phyloP scores from a whole-genome alignment of 1,140 invertebrate genomes.

The Acromyrmex echinatior region DNA sequence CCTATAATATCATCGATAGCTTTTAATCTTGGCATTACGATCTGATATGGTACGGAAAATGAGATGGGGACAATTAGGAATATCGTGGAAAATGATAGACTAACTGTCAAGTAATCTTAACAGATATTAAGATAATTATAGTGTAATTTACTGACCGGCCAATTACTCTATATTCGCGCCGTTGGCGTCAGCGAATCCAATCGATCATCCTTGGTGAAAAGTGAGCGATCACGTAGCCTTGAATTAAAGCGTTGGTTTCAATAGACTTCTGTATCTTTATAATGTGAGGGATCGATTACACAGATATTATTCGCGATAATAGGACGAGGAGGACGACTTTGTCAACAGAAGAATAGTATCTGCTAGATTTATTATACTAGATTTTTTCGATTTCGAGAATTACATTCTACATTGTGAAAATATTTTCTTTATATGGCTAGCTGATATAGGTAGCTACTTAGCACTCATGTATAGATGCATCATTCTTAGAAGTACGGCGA shows the following conservation, averaged over 20 bases:
- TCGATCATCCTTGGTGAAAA: conserved; percentile 58
- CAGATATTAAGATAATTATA: conserved; percentile 41
- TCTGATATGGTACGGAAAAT: neutral
- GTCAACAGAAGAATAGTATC: neutral
- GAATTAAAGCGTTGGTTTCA: conserved; percentile 51
- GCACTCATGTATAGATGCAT: neutral
- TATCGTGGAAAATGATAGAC: neutral
- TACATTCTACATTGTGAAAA: neutral
- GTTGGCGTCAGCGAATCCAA: conserved; percentile 32
- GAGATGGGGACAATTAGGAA: neutral
- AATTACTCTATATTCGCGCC: conserved; percentile 27
- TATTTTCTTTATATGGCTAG: neutral
- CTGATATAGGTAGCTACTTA: neutral
- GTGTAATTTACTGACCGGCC: conserved; percentile 17
- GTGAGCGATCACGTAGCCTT: conserved; percentile 46
- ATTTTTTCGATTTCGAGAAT: neutral
- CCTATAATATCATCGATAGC: neutral
- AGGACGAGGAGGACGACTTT: conserved; percentile 11
- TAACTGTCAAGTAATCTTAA: conserved; percentile 11
- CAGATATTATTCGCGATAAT: neutral
- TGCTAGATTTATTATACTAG: neutral
- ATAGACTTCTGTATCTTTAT: conserved; percentile 35
- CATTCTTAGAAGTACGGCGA: neutral
- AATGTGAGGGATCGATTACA: conserved; percentile 47
- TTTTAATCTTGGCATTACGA: neutral